Evolutionary conservation across 2,113 vertebrate genomes (phyloP).

Genomic region (Setophaga coronata): DNA sequence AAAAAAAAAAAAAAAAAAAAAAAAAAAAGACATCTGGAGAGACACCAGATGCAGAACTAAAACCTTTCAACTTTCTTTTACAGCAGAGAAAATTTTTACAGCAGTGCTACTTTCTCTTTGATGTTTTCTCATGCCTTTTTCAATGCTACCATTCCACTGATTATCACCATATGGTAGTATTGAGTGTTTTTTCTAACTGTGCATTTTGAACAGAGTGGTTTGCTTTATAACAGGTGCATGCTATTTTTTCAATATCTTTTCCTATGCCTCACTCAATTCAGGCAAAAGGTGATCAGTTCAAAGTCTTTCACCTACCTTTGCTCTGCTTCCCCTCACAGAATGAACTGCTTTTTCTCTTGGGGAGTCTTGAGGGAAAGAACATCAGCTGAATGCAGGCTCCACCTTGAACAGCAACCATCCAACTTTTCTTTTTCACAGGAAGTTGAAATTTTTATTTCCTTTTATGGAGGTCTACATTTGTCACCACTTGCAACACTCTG

Average conservation of each 20-base stretch:
- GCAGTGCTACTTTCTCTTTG: neutral
- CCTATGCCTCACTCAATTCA: neutral
- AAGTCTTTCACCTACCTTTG: neutral
- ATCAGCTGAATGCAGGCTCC: neutral
- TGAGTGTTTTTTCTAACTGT: neutral
- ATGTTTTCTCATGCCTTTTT: neutral
- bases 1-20: neutral
- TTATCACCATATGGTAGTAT: neutral
- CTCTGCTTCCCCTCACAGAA: neutral
- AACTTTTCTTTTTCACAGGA: neutral
- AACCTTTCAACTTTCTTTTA: neutral
- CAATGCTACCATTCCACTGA: neutral
- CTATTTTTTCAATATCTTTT: neutral
- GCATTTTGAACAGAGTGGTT: neutral
- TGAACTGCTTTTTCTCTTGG: neutral
- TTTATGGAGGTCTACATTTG: neutral
- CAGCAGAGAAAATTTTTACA: neutral
- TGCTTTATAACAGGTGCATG: neutral
- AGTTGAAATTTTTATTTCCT: neutral
- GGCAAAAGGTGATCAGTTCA: neutral
- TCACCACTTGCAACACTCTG: neutral
- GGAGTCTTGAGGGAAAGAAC: neutral
- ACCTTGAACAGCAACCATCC: neutral
- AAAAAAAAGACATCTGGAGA: neutral
- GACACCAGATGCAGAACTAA: neutral